A percentile compares a stretch with the other conserved stretches of the same genome.
These are phyloP conservation scores for Ophion ellenae DNA, from an alignment of 2,888 invertebrate species.

Conservation along the genomic window DNA sequence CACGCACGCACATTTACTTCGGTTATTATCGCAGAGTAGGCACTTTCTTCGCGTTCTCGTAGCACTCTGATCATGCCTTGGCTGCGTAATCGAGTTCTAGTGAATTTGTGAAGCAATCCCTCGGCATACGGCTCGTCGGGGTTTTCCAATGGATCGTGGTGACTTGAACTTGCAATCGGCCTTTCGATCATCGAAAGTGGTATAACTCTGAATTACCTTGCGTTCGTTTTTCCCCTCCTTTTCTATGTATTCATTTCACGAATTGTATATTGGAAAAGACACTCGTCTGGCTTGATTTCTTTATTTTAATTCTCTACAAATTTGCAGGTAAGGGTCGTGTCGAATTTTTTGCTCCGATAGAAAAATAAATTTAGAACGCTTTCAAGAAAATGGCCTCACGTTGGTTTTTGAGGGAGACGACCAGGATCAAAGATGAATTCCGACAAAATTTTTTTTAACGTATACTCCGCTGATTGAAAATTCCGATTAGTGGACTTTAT, in stretches of 20 bases:
- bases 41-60: slow-evolving; percentile 60
- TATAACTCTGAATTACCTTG: background rate
- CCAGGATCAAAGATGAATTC: too few relatives aligned
- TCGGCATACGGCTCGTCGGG: slow-evolving; percentile 7
- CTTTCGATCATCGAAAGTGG: slow-evolving; percentile 31
- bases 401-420: too few relatives aligned
- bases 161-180: slow-evolving; percentile 25
- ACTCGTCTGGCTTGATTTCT: too few relatives aligned
- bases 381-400: too few relatives aligned
- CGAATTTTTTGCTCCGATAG: too few relatives aligned
- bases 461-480: too few relatives aligned
- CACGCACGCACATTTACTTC: background rate
- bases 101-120: slow-evolving; percentile 60
- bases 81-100: slow-evolving; percentile 58
- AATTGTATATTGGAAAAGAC: background rate
- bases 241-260: background rate
- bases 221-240: background rate
- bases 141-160: slow-evolving; percentile 6
- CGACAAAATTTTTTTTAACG: too few relatives aligned
- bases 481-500: too few relatives aligned
- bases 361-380: too few relatives aligned
- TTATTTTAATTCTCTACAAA: too few relatives aligned
- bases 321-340: too few relatives aligned
- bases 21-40: slow-evolving; percentile 52
- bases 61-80: slow-evolving; percentile 35